These are phyloP conservation scores for Pseudanteris insignis DNA, from an alignment of 2,888 invertebrate species.

Conservation along the genomic window DNA sequence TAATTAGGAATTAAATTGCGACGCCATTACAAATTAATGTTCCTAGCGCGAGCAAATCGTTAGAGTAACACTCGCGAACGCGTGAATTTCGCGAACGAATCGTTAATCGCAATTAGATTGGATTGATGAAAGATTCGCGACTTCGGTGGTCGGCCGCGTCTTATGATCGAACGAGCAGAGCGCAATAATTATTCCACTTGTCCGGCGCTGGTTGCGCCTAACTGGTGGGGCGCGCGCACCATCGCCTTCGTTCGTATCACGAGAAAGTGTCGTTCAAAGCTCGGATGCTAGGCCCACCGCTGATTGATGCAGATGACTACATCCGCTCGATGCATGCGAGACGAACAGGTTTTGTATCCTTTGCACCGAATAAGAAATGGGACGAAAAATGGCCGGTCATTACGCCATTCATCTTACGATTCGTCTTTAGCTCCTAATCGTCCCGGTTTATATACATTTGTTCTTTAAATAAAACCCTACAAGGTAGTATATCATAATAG, in stretches of 20 bases:
- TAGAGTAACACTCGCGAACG: too few relatives aligned
- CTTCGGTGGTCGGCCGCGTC: slow-evolving; percentile 37
- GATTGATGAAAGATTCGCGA: slow-evolving; percentile 1
- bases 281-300: slow-evolving; percentile 38
- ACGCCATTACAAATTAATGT: too few relatives aligned
- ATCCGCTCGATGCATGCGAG: slow-evolving; percentile 33
- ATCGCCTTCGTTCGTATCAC: slow-evolving; percentile 8
- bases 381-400: slow-evolving; percentile 32
- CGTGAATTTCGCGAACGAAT: too few relatives aligned
- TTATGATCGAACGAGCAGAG: slow-evolving; percentile 52
- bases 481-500: too few relatives aligned
- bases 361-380: slow-evolving; percentile 30
- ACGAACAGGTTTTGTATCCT: slow-evolving; percentile 54
- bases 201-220: slow-evolving; percentile 53
- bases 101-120: too few relatives aligned
- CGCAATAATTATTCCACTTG: slow-evolving; percentile 54
- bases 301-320: slow-evolving; percentile 61
- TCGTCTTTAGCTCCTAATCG: too few relatives aligned
- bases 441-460: too few relatives aligned
- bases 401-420: slow-evolving; percentile 22
- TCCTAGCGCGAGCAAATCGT: too few relatives aligned
- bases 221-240: slow-evolving; percentile 33
- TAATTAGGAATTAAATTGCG: too few relatives aligned
- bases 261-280: slow-evolving; percentile 49
- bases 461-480: too few relatives aligned